Conservation (phyloP, 2,888 invertebrate species). For the Dasypolia templi region DNA sequence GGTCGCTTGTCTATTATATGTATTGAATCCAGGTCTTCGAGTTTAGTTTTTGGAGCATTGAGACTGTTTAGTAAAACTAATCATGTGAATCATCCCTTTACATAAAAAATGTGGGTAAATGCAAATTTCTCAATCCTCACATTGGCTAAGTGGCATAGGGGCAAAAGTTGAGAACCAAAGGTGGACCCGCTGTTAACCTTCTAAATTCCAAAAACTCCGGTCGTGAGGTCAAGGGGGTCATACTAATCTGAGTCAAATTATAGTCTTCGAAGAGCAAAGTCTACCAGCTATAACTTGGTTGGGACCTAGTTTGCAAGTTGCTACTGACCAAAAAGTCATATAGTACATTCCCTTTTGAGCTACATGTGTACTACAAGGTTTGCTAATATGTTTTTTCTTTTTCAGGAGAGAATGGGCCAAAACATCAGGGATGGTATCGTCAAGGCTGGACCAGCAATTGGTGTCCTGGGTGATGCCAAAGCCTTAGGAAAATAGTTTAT, state of each 20-base stretch:
- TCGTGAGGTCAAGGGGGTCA: no score
- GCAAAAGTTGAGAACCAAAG: neutral
- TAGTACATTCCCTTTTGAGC: neutral
- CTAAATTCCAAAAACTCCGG: no score
- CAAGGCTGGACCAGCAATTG: conserved; percentile 77
- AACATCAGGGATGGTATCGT: conserved; percentile 74
- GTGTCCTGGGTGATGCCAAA: conserved; percentile 72
- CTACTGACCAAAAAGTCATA: no score
- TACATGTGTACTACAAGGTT: neutral
- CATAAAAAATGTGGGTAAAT: no score
- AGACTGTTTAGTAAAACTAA: neutral
- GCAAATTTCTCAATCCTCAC: neutral
- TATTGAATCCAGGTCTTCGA: no score
- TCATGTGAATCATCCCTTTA: neutral
- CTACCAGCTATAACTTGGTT: no score
- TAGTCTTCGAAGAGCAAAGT: no score
- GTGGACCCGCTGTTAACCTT: no score
- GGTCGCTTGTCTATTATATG: no score
- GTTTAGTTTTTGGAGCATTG: neutral
- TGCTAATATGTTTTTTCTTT: neutral
- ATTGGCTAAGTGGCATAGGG: no score
- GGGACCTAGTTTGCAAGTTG: no score
- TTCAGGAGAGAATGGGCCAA: conserved; percentile 73
- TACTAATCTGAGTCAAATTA: no score
- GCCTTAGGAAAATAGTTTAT: conserved; percentile 43